Percentiles rank a stretch among this genome's conserved stretches.
phyloP scores from a whole-genome alignment of 2,113 vertebrate genomes.

The Nansenia antarctica region DNA sequence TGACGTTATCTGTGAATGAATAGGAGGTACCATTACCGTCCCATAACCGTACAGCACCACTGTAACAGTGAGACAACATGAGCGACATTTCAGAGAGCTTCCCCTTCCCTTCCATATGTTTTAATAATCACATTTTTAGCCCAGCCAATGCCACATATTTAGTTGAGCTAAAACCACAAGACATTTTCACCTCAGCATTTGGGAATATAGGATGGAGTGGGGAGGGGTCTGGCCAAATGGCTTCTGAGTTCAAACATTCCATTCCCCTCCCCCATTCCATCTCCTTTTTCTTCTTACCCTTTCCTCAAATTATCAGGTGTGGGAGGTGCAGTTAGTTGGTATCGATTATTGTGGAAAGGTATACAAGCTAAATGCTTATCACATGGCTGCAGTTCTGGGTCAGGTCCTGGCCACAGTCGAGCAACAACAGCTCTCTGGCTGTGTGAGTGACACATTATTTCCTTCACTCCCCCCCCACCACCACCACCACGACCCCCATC shows the following conservation, averaged over 20 bases:
- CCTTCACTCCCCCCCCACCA: constrained; percentile 55
- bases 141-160: constrained; percentile 43
- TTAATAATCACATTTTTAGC: constrained; percentile 67
- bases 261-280: background rate
- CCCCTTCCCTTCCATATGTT: constrained; percentile 61
- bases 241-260: too few species aligned
- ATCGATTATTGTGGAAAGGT: constrained; percentile 30
- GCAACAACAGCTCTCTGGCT: constrained; percentile 55
- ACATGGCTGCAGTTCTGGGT: constrained; percentile 35
- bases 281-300: constrained; percentile 11
- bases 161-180: too few species aligned
- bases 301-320: background rate
- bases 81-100: constrained; percentile 62
- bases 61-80: constrained; percentile 66
- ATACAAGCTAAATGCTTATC: constrained; percentile 53
- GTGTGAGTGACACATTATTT: constrained; percentile 83
- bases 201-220: too few species aligned
- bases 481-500: constrained; percentile 46
- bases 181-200: too few species aligned
- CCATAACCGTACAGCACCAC: too few species aligned
- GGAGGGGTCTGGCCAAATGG: too few species aligned
- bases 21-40: constrained; percentile 61
- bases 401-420: constrained; percentile 53
- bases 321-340: background rate
- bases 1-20: constrained; percentile 58